Evolutionary conservation across 2,113 vertebrate species (phyloP), one percentile per base, ranked within the genome.

Genomic region (Mesembrinibis cayennensis): DNA sequence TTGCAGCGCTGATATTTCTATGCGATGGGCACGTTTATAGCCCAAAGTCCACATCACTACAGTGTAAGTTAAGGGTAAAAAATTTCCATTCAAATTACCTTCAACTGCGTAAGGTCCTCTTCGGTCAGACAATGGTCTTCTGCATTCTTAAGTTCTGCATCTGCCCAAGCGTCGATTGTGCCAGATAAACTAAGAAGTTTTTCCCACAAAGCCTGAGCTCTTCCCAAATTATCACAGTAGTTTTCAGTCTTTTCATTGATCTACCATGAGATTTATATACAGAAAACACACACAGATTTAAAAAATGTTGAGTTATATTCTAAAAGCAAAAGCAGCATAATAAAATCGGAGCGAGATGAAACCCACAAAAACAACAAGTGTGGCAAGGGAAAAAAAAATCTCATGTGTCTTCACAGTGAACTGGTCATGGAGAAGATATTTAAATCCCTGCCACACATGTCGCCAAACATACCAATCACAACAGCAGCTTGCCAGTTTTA

Each of bases 171-270:
- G 0, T 99, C 99, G 6, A 99, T 94, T 16, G 98, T 98, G 59
- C 77, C 97, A 21, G 98, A 99, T 44, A 99, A 93, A 84, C 97
- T 95, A 61, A 99, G 98, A 96, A 99, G 98, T 94, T 99, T 99
- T 83, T 99, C 99, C 99, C 99, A 99, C 94, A 99, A 96, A 97
- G 99, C 98, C 97, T 99, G 97, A 55, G 98, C 99, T 95, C 98
- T 98, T 88, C 93, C 97, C 44, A 99, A 97, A 97, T 99, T 99
- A 88, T 99, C 99, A 95, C 98, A 97, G 73, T 98, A 98, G 42
- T 98, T 94, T 83, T 99, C 99, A 0, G 98, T 98, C 97, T 99
- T 99, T 95, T 99, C 99, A n/a, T 98, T 99, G 95, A 99, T 97
- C 99, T 99, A 66, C 26, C 96, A 86, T 13, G 42, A 73, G 55